phyloP scores from a whole-genome alignment of 2,888 invertebrate genomes.

The Trichogramma evanescens region DNA sequence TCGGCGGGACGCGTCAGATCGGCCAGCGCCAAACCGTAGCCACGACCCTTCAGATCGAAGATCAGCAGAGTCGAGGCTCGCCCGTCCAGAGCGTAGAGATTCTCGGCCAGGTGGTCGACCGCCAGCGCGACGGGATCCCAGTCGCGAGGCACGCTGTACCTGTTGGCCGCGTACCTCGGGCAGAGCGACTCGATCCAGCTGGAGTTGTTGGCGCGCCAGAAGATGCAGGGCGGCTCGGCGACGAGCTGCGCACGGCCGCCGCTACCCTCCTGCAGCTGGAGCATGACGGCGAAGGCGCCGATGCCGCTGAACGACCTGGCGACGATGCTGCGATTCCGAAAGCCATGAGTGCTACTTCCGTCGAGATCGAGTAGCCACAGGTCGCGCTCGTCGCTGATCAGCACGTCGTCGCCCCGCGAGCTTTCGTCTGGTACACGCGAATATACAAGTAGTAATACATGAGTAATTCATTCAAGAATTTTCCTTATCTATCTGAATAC shows the following conservation, averaged over 20 bases:
- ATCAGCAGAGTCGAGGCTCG: constrained; percentile 5
- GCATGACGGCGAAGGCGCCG: constrained; percentile 1
- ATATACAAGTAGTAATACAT: neutral
- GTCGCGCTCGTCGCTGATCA: constrained; percentile 10
- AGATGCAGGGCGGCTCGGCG: constrained; percentile 2
- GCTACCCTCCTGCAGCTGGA: too few species aligned
- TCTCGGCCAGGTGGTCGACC: constrained; percentile 9
- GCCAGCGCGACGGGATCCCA: constrained; percentile 9
- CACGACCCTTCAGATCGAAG: neutral
- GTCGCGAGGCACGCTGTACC: constrained; percentile 4
- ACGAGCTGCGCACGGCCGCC: too few species aligned
- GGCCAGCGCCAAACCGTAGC: constrained; percentile 5
- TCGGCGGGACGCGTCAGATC: constrained; percentile 8
- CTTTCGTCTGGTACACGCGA: neutral
- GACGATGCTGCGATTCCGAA: neutral
- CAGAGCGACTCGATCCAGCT: constrained; percentile 8
- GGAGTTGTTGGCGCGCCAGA: constrained; percentile 7
- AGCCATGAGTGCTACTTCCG: neutral
- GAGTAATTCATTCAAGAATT: neutral
- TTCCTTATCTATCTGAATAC: neutral
- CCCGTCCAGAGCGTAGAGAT: constrained; percentile 12
- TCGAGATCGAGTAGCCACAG: constrained; percentile 12
- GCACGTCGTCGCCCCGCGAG: neutral
- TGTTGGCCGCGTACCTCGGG: neutral
- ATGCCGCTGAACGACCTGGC: neutral